Percentiles rank a stretch among this genome's conserved stretches.
Evolutionary conservation across 2,888 invertebrate species (phyloP).

Genomic region (Augiades crinisus): DNA sequence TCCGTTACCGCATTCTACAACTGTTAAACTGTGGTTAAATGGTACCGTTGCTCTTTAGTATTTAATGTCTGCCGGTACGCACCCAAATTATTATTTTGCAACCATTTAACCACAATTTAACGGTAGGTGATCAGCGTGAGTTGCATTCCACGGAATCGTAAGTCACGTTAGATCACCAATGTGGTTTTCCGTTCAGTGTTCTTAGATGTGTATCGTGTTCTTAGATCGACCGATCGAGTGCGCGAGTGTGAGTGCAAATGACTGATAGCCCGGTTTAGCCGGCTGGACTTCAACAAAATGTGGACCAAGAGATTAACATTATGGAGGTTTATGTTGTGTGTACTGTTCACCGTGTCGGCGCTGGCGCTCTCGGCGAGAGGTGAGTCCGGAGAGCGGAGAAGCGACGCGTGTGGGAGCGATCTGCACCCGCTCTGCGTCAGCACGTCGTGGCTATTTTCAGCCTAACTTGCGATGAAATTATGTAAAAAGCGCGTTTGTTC

Average conservation of each 20-base stretch:
- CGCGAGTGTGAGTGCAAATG: constrained; percentile 80
- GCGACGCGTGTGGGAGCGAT: constrained; percentile 37
- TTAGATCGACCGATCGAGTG: constrained; percentile 73
- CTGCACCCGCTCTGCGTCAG: constrained; percentile 66
- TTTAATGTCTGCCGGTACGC: constrained; percentile 13
- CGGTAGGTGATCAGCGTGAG: constrained; percentile 53
- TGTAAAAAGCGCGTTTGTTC: constrained; percentile 79
- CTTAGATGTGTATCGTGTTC: constrained; percentile 52
- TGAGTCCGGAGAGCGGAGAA: constrained; percentile 57
- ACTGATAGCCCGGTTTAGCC: constrained; percentile 71
- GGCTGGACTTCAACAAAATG: constrained; percentile 73
- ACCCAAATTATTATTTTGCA: background rate
- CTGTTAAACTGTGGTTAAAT: constrained; percentile 66
- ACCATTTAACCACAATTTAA: constrained; percentile 51
- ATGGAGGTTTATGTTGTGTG: constrained; percentile 78
- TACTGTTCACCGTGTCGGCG: constrained; percentile 67
- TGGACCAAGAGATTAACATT: constrained; percentile 75
- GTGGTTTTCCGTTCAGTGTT: constrained; percentile 54
- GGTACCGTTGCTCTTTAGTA: constrained; percentile 46
- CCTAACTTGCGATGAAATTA: constrained; percentile 80
- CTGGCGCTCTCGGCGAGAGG: constrained; percentile 70
- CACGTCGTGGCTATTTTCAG: constrained; percentile 73
- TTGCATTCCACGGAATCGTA: constrained; percentile 62
- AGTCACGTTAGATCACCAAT: constrained; percentile 47
- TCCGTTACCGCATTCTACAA: constrained; percentile 50